Conservation (phyloP, 2,888 invertebrate genomes). For the Epirrhoe tristata region DNA sequence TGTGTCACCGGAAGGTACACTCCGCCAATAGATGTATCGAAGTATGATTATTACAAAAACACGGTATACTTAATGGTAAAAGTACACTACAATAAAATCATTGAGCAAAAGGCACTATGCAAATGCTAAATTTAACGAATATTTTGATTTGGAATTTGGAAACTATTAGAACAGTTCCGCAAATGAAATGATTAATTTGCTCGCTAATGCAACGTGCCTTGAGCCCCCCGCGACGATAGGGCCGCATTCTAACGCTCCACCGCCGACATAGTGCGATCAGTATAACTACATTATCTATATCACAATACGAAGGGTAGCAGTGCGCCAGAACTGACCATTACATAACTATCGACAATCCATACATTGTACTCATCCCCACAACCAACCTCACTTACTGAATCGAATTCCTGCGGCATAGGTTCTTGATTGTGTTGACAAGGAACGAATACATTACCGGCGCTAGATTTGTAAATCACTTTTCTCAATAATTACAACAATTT, state of each 20-base stretch:
- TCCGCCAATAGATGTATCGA: conserved; percentile 30
- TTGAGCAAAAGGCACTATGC: conserved; percentile 83
- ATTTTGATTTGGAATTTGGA: conserved; percentile 68
- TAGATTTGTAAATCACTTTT: conserved; percentile 40
- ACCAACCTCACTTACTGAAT: conserved; percentile 53
- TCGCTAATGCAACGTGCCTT: conserved; percentile 75
- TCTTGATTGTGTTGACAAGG: conserved; percentile 54
- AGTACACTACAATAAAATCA: conserved; percentile 66
- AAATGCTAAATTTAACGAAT: conserved; percentile 70
- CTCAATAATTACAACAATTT: conserved; percentile 40
- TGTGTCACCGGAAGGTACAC: background rate
- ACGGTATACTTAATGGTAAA: conserved; percentile 62
- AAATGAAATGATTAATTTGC: conserved; percentile 53
- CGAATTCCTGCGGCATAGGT: conserved; percentile 51
- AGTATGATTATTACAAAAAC: conserved; percentile 61
- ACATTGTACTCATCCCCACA: conserved; percentile 46
- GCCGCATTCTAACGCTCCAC: conserved; percentile 13
- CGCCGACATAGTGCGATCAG: conserved; percentile 8
- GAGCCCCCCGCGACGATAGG: conserved; percentile 55
- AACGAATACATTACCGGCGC: conserved; percentile 40
- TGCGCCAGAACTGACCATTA: conserved; percentile 46
- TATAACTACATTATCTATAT: conserved; percentile 2
- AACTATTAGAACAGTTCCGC: conserved; percentile 57
- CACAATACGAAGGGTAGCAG: conserved; percentile 32
- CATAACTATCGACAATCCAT: conserved; percentile 59